Evolutionary conservation across 2,113 vertebrate genomes (phyloP).

Genomic region (Halcyon senegalensis): DNA sequence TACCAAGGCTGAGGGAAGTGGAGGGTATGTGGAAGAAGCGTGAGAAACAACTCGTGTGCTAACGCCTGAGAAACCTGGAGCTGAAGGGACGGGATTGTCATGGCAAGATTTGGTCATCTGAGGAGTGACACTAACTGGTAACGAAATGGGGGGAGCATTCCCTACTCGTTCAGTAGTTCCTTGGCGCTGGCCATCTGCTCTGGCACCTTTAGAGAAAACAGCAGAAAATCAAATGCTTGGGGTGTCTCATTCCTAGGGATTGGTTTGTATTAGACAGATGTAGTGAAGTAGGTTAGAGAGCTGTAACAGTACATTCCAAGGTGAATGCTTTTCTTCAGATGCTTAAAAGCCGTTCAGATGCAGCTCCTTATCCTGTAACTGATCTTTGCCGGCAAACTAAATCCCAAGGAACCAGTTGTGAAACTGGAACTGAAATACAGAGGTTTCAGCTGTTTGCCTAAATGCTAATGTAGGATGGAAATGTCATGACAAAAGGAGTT

Average conservation of each 20-base stretch:
- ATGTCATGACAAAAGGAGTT: not conserved
- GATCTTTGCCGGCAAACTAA: not conserved
- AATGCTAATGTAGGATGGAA: not conserved
- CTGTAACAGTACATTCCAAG: not conserved
- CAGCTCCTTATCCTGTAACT: not conserved
- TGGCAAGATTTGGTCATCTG: not conserved
- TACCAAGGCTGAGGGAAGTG: not conserved
- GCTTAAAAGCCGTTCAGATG: not conserved
- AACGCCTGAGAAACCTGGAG: not conserved
- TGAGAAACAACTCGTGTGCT: not conserved
- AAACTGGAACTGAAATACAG: not conserved
- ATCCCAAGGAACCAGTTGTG: not conserved
- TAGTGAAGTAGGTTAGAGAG: not conserved
- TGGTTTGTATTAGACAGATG: not conserved
- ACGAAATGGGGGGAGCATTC: not conserved
- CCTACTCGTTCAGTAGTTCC: accelerated
- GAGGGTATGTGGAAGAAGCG: not conserved
- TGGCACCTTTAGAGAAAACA: not conserved
- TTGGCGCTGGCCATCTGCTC: not conserved
- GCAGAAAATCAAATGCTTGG: not conserved
- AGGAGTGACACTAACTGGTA: not conserved
- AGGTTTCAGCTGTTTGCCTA: not conserved
- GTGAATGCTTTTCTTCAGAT: not conserved
- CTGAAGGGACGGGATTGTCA: not conserved
- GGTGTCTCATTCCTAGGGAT: not conserved